Conservation (phyloP, 2,888 invertebrate species). For the Tricholauxania praeusta region DNA sequence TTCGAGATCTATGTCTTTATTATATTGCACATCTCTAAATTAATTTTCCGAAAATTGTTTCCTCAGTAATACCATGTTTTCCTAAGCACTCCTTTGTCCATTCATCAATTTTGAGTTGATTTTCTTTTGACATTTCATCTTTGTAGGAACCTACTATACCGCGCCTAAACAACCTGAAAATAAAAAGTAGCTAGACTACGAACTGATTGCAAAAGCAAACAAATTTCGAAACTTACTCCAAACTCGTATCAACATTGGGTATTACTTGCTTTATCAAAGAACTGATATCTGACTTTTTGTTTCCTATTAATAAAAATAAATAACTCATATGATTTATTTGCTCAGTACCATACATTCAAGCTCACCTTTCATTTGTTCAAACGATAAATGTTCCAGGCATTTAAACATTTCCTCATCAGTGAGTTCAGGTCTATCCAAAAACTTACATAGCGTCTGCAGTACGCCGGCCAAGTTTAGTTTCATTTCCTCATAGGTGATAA, state of each 20-base stretch:
- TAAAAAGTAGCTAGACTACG: not conserved
- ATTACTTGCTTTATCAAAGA: too few relatives aligned
- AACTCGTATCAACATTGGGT: not conserved
- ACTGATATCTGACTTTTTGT: too few relatives aligned
- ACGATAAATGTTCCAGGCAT: conserved; percentile 47
- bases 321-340: not conserved
- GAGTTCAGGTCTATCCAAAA: conserved; percentile 36
- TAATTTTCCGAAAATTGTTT: conserved; percentile 47
- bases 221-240: conserved; percentile 26
- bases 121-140: conserved; percentile 45
- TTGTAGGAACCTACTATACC: conserved; percentile 49
- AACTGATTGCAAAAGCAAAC: not conserved
- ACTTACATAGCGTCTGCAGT: conserved; percentile 41
- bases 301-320: not conserved
- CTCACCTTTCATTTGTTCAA: conserved; percentile 50
- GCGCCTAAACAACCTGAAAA: conserved; percentile 49
- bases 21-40: too few relatives aligned
- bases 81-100: conserved; percentile 41
- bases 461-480: conserved; percentile 47
- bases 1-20: too few relatives aligned
- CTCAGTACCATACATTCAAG: not conserved
- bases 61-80: conserved; percentile 41
- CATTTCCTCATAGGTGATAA: conserved; percentile 58
- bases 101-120: conserved; percentile 41
- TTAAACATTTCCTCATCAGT: conserved; percentile 36